Conservation (phyloP, 2,888 invertebrate genomes). For the Cheiracanthium punctorium region DNA sequence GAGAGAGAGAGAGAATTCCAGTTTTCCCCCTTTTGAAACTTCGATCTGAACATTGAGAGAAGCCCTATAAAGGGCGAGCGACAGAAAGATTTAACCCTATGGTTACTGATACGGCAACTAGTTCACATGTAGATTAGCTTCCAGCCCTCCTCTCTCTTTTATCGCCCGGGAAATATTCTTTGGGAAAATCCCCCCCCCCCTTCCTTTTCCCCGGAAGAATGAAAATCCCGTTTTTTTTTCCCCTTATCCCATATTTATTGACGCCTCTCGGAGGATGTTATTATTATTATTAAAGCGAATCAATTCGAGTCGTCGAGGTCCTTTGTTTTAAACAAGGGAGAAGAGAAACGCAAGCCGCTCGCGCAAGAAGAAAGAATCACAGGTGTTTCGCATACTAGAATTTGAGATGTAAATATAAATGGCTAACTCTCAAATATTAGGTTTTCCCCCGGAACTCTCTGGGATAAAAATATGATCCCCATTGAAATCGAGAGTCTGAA, state of each 20-base stretch:
- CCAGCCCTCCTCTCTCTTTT: constrained; percentile 11
- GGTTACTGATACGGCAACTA: constrained; percentile 56
- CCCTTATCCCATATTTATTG: constrained; percentile 7
- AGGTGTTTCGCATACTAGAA: not conserved
- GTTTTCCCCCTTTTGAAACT: constrained; percentile 5
- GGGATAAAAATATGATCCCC: not conserved
- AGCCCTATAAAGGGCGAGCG: constrained; percentile 3
- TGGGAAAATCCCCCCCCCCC: not conserved
- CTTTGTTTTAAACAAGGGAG: constrained; percentile 34
- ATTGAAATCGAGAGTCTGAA: not conserved
- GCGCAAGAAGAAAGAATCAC: not conserved
- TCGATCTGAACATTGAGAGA: constrained; percentile 10
- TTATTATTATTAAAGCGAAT: constrained; percentile 40
- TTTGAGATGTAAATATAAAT: constrained; percentile 4
- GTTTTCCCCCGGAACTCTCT: not conserved
- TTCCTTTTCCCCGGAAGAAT: not conserved
- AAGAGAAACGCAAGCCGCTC: not conserved
- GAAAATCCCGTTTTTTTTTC: not conserved
- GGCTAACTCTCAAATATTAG: not conserved
- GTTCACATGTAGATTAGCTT: constrained; percentile 55
- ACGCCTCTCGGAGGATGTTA: constrained; percentile 12
- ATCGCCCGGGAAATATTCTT: constrained; percentile 1
- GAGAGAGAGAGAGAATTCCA: constrained; percentile 15
- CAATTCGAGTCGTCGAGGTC: constrained; percentile 13
- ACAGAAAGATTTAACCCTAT: constrained; percentile 42